Evolutionary conservation across 2,797 vertebrate species (phyloP).

Genomic region (Liasis olivaceus): DNA sequence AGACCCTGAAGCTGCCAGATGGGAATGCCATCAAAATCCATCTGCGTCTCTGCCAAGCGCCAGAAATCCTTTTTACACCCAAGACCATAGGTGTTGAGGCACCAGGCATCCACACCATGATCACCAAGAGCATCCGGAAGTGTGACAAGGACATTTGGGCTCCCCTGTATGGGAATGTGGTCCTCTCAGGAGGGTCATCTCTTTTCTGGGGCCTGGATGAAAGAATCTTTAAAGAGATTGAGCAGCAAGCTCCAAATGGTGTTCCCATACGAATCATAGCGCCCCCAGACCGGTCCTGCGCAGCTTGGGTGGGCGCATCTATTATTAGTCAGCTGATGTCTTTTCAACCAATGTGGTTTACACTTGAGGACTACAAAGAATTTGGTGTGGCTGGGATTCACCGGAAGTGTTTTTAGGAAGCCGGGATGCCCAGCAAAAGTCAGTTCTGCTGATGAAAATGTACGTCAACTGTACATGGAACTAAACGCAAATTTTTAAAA

Average conservation of each 20-base stretch:
- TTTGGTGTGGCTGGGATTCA: constrained; percentile 62
- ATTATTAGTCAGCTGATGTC: constrained; percentile 63
- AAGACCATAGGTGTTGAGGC: constrained; percentile 45
- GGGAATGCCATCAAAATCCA: constrained; percentile 42
- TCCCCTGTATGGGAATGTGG: constrained; percentile 49
- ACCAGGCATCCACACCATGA: constrained; percentile 57
- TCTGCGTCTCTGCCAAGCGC: constrained; percentile 57
- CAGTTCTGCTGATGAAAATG: neutral
- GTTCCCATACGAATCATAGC: constrained; percentile 56
- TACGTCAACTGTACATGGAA: neutral
- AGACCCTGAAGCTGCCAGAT: constrained; percentile 43
- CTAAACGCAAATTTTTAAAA: neutral
- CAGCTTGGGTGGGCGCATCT: constrained; percentile 65
- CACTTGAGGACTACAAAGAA: constrained; percentile 56
- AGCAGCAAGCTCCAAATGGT: constrained; percentile 41
- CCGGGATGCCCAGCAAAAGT: neutral
- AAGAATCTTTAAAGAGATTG: constrained; percentile 63
- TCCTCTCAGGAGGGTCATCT: constrained; percentile 61
- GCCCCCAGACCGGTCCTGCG: constrained; percentile 56
- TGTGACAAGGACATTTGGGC: constrained; percentile 62
- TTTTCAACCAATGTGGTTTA: constrained; percentile 73
- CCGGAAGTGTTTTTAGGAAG: constrained; percentile 64
- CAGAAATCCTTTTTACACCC: constrained; percentile 63
- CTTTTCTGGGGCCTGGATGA: constrained; percentile 63
- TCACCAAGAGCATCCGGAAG: constrained; percentile 56